Base-by-base conservation (phyloP, 2,113 vertebrate species). In the Tonatia bakeri region DNA sequence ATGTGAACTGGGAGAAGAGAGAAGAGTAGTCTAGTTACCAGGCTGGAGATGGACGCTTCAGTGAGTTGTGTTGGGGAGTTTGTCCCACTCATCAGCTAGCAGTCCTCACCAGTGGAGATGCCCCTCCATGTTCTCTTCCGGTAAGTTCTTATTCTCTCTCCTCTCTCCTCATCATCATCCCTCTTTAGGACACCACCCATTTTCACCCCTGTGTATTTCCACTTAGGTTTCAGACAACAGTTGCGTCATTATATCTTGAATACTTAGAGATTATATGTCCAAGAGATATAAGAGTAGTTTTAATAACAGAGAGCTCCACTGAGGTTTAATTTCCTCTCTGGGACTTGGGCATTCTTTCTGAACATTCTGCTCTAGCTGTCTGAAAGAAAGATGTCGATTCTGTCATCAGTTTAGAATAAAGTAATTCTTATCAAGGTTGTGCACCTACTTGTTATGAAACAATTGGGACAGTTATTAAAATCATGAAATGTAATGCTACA, bases 271-370 rank as follows among this genome's bases (percentile, higher is more conserved):
- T 77, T 50, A 47, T 31, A 72, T 28, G 12, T 38, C 69, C 70
- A 72, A 65, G 75, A 67, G 24, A 56, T 36, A 6, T n/a, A 65
- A 85, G 40, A 36, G 52, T 31, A 26, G 26, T 79, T 95, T 83
- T 80, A 92, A 69, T 87, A 95, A 64, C 56, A 81, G 33, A 83
- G 45, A 65, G 3, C 33, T 50, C 54, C 61, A 15, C 33, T 64
- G 38, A 87, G 64, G 13, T 88, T 86, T 93, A 65, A 94, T 80
- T 65, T 96, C 79, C 90, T 92, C 43, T 89, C 72, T 79, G 64
- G 38, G 67, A 93, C 16, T 22, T 38, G 38, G 26, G 0, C 9
- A 2, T 92, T 91, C 82, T 90, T 79, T 95, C 65, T 65, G 85
- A 75, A 85, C 26, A 80, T 94, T 87, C 67, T 80, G 40, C 75